phyloP scores from a whole-genome alignment of 2,113 vertebrate species.

The Microcebus ravelobensis region DNA sequence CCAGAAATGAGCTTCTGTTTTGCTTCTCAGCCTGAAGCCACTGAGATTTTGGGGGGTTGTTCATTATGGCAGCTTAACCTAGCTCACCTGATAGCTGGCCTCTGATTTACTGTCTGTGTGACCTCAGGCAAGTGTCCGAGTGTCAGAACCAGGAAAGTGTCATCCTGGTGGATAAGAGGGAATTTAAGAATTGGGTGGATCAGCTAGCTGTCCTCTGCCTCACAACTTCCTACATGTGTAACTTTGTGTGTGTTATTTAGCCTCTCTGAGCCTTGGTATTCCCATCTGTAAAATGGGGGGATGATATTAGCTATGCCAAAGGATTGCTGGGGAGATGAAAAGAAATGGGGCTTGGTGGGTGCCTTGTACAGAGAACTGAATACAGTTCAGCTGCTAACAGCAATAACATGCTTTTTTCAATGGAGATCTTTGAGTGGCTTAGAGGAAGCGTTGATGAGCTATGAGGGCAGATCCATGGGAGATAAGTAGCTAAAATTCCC shows the following conservation, averaged over 20 bases:
- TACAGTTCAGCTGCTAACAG: neutral
- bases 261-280: neutral
- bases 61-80: accelerated
- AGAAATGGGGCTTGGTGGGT: neutral
- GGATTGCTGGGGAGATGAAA: neutral
- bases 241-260: neutral
- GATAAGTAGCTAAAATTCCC: neutral
- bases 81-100: no score
- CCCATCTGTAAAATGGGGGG: neutral
- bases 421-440: neutral
- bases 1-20: neutral
- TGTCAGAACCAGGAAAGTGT: neutral
- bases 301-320: neutral
- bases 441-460: neutral
- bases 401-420: neutral
- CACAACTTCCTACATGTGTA: neutral
- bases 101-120: neutral
- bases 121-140: neutral
- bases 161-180: neutral
- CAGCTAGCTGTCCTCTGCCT: neutral
- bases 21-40: neutral
- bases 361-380: neutral
- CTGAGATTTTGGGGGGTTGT: neutral
- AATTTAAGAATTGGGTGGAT: neutral
- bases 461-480: neutral